A percentile compares a stretch with the other conserved stretches of the same genome.
Conservation (phyloP, 2,888 invertebrate genomes). For the Portevinia maculata region DNA sequence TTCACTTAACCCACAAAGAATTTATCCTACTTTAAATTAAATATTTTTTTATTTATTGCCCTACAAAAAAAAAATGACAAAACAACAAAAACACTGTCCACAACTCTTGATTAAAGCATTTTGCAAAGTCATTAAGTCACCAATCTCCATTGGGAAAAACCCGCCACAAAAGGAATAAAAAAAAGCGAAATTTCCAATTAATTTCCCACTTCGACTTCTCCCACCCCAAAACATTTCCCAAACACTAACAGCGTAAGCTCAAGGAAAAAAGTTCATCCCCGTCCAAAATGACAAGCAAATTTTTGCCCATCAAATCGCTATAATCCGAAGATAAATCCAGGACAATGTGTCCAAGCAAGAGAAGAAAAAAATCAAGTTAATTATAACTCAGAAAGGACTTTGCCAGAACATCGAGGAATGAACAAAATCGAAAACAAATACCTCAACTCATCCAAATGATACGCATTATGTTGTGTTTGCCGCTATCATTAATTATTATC, state of each 20-base stretch:
- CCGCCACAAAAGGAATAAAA: background rate
- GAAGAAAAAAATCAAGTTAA: slow-evolving; percentile 53
- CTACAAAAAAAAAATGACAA: background rate
- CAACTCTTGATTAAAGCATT: slow-evolving; percentile 6
- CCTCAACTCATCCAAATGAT: slow-evolving; percentile 70
- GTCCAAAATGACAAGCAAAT: slow-evolving; percentile 61
- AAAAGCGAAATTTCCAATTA: slow-evolving; percentile 55
- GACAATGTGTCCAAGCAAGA: slow-evolving; percentile 25
- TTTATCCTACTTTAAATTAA: background rate
- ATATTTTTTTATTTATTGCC: background rate
- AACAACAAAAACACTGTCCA: background rate
- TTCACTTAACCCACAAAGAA: background rate
- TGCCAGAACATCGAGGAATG: slow-evolving; percentile 25
- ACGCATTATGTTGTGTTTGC: slow-evolving; percentile 66
- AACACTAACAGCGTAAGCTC: slow-evolving; percentile 11
- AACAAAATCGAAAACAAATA: slow-evolving; percentile 36
- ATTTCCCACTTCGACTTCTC: slow-evolving; percentile 28
- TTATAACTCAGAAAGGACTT: slow-evolving; percentile 55
- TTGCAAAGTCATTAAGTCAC: slow-evolving; percentile 54
- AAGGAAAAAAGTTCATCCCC: slow-evolving; percentile 40
- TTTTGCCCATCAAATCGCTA: slow-evolving; percentile 60
- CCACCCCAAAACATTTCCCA: slow-evolving; percentile 9
- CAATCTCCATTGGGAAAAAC: slow-evolving; percentile 45
- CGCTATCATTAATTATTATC: slow-evolving; percentile 72
- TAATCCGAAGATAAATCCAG: slow-evolving; percentile 36